Evolutionary conservation across 2,797 vertebrate genomes (phyloP).

Genomic region (Gallirallus australis): DNA sequence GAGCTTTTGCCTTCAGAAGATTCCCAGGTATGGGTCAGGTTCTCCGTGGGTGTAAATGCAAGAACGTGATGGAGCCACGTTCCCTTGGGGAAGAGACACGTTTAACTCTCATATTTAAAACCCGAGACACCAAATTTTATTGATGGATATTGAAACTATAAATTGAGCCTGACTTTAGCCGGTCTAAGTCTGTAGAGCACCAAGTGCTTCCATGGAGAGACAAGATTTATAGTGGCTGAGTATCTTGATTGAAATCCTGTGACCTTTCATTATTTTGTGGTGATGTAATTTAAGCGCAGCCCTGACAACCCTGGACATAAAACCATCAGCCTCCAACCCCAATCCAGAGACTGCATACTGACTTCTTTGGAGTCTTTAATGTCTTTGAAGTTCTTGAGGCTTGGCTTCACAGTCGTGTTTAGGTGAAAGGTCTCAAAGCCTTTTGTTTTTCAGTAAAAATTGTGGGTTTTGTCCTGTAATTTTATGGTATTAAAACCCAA

Average conservation of each 20-base stretch:
- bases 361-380: background rate
- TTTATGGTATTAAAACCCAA: background rate
- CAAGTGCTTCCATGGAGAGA: background rate
- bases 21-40: background rate
- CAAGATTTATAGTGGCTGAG: background rate
- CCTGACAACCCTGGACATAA: background rate
- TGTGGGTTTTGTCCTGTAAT: background rate
- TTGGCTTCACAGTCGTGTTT: background rate
- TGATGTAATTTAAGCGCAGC: background rate
- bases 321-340: background rate
- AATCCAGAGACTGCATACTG: background rate
- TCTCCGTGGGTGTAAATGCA: background rate
- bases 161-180: slow-evolving; percentile 14
- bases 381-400: background rate
- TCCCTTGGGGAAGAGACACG: background rate
- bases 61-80: background rate
- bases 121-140: background rate
- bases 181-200: background rate
- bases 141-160: slow-evolving; percentile 14
- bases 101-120: background rate
- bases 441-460: background rate
- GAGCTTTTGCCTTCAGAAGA: background rate
- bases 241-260: slow-evolving; percentile 28
- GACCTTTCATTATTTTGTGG: slow-evolving; percentile 26
- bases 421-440: background rate